Percentiles rank a stretch among this genome's conserved stretches.
These are phyloP conservation scores for Penaeus monodon DNA, from an alignment of 2,888 invertebrate genomes.

Conservation along the genomic window DNA sequence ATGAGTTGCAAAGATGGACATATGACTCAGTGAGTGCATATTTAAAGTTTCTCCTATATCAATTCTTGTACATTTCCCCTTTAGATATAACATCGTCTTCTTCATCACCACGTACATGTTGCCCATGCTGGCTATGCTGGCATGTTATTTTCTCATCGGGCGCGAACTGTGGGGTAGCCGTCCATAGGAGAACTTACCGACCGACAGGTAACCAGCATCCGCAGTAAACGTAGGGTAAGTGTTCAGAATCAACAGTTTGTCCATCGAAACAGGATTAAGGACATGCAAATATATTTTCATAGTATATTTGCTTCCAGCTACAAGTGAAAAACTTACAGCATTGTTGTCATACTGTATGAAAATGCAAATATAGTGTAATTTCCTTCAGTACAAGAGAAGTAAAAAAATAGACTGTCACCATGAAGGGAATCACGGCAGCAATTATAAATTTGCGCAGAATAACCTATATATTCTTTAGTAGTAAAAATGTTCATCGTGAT, in stretches of 20 bases:
- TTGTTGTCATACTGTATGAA: no score
- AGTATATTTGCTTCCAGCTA: no score
- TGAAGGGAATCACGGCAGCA: no score
- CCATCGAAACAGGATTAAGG: no score
- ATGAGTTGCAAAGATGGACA: no score
- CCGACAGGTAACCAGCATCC: conserved; percentile 68
- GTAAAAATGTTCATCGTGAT: conserved; percentile 91
- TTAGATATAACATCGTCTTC: conserved; percentile 86
- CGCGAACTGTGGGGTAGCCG: conserved; percentile 86
- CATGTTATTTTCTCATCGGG: conserved; percentile 85
- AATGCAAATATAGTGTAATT: no score
- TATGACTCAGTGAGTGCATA: background rate
- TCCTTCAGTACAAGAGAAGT: no score
- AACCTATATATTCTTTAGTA: conserved; percentile 73
- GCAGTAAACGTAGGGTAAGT: conserved; percentile 71
- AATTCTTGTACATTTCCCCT: conserved; percentile 66
- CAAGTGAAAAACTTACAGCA: no score
- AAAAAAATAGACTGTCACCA: no score
- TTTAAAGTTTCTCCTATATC: background rate
- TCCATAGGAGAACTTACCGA: conserved; percentile 87
- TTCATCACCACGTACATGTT: conserved; percentile 86
- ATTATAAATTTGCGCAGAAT: no score
- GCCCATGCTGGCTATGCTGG: conserved; percentile 85
- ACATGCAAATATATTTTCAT: no score
- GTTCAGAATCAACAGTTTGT: no score